Base-by-base conservation (phyloP, 2,888 invertebrate genomes). In the Automeris io region DNA sequence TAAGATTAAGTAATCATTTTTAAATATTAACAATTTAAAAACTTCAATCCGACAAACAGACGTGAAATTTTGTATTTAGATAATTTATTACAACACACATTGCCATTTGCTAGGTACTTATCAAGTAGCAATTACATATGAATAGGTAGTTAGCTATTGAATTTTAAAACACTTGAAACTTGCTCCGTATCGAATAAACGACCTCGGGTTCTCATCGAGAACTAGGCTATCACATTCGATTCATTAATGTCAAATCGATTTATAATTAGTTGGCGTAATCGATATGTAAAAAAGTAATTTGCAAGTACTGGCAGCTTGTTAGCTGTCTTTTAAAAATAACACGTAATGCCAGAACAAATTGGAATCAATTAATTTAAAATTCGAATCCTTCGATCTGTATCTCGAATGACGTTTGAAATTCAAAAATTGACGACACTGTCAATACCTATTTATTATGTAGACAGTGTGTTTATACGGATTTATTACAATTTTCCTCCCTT, bases 361-460 rank as follows among this genome's bases (percentile, higher is more conserved):
- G 41, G 43, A 33, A 31, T 41, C 46, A 45, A 49, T 47, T 49
- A 52, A 54, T 50, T 41, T 45, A 39, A 43, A 40, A 36, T 29
- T 22, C 23, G 35, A 33, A 40, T 44, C 43, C 42, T 43, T 40
- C 34, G 34, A 36, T 42, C 36, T 40, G 37, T 31, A 36, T 39
- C 40, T 40, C 35, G 34, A 38, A 39, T 39, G 49, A 47, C 33
- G 33, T 35, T 39, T 26, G 37, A 34, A 43, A 46, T 52, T 45
- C 43, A 35, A 47, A 49, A 37, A 39, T 39, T 32, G 37, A 40
- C 37, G 41, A 23, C 37, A 49, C 42, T 42, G 45, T 46, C 46
- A 41, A 47, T 52, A 57, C 37, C 16, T 36, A 49, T 51, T 42
- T 53, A 59, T 57, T 54, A 43, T n/a, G n/a, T n/a, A n/a, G n/a